These are phyloP conservation scores for Bucorvus abyssinicus DNA, from an alignment of 2,797 vertebrate species.

Conservation along the genomic window DNA sequence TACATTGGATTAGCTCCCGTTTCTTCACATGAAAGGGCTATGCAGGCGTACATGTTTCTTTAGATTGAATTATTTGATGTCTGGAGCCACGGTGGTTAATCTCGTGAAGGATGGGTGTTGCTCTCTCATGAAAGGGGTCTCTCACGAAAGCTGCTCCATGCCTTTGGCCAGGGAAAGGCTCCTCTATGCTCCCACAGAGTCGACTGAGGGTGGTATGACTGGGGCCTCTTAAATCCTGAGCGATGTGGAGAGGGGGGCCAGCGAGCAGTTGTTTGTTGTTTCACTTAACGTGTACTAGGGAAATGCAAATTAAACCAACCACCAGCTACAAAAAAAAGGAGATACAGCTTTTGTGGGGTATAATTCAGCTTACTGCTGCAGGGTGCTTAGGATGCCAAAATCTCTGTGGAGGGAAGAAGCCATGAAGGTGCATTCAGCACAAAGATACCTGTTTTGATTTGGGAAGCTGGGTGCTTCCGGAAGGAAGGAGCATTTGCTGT, in stretches of 20 bases:
- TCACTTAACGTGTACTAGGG: not conserved
- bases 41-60: not conserved
- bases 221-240: not conserved
- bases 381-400: not conserved
- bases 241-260: not conserved
- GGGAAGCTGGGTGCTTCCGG: not conserved
- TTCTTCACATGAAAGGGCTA: conserved; percentile 7
- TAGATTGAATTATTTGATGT: not conserved
- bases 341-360: not conserved
- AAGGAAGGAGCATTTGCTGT: not conserved
- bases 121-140: not conserved
- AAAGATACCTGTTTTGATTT: not conserved
- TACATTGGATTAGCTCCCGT: conserved; percentile 20
- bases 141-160: not conserved
- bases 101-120: not conserved
- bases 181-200: not conserved
- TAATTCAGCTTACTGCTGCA: not conserved
- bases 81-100: not conserved
- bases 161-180: not conserved
- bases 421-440: not conserved
- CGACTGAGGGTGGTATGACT: fast-evolving
- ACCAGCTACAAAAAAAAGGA: not conserved
- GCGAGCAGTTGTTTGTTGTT: not conserved
- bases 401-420: not conserved
- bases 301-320: not conserved